A percentile compares a stretch with the other conserved stretches of the same genome.
phyloP scores from a whole-genome alignment of 2,888 invertebrate genomes.

The Homarus gammarus region DNA sequence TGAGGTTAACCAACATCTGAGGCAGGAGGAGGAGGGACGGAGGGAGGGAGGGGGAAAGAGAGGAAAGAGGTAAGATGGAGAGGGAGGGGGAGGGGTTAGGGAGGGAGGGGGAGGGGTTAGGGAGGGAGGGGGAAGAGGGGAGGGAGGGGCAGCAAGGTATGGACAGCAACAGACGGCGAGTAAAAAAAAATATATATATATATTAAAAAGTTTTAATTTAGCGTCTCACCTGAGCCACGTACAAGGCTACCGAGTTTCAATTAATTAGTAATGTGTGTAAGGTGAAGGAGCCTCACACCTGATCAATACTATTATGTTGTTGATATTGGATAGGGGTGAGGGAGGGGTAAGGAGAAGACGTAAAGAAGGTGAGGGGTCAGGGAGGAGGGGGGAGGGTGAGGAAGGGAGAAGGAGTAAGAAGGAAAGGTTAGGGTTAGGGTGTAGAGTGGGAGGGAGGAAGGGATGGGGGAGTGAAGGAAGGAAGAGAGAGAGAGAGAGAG shows the following conservation, averaged over 20 bases:
- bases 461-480: neutral
- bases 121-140: too few species aligned
- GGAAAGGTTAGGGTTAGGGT: neutral
- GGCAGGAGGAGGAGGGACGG: too few species aligned
- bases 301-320: conserved; percentile 3
- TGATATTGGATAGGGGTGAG: neutral
- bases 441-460: neutral
- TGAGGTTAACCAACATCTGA: too few species aligned
- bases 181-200: neutral
- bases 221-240: conserved; percentile 7
- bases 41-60: too few species aligned
- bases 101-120: too few species aligned
- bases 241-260: conserved; percentile 16
- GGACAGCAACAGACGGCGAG: neutral
- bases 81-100: too few species aligned
- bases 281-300: neutral
- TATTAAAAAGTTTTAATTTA: conserved; percentile 12
- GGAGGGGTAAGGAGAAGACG: neutral
- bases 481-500: neutral
- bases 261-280: conserved; percentile 20
- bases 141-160: too few species aligned
- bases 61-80: too few species aligned
- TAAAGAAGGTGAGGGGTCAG: neutral
- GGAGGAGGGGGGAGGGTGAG: neutral
- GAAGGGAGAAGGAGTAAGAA: neutral